Evolutionary conservation across 2,888 invertebrate genomes (phyloP).

Genomic region (Sarcophaga rosellei): DNA sequence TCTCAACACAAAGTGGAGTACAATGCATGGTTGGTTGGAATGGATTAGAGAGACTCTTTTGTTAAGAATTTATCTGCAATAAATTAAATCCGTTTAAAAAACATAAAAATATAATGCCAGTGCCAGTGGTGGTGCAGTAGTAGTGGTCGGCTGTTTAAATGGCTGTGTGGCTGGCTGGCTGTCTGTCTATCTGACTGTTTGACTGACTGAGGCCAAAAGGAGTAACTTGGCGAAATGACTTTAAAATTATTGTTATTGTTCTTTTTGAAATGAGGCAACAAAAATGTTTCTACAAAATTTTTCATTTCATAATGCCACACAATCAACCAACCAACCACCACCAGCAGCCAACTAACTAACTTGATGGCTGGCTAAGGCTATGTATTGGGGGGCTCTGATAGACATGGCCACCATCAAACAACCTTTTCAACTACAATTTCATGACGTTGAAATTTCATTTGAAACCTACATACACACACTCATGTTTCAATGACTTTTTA

Average conservation of each 20-base stretch:
- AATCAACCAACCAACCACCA: not conserved
- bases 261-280: not conserved
- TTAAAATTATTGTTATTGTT: not conserved
- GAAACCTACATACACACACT: not conserved
- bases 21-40: not conserved
- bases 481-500: too few relatives aligned
- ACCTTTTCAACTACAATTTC: not conserved
- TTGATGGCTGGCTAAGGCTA: not conserved
- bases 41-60: too few relatives aligned
- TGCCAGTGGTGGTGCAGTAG: not conserved
- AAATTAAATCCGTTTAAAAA: slow-evolving; percentile 66
- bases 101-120: slow-evolving; percentile 33
- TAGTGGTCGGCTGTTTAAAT: too few relatives aligned
- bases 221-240: slow-evolving; percentile 58
- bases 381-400: not conserved
- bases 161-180: too few relatives aligned
- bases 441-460: not conserved
- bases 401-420: not conserved
- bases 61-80: slow-evolving; percentile 57
- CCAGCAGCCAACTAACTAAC: not conserved
- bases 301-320: not conserved
- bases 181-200: too few relatives aligned
- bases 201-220: slow-evolving; percentile 23
- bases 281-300: slow-evolving; percentile 14
- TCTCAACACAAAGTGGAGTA: too few relatives aligned